Conservation (phyloP, 2,113 vertebrate species). For the Caranx melampygus region DNA sequence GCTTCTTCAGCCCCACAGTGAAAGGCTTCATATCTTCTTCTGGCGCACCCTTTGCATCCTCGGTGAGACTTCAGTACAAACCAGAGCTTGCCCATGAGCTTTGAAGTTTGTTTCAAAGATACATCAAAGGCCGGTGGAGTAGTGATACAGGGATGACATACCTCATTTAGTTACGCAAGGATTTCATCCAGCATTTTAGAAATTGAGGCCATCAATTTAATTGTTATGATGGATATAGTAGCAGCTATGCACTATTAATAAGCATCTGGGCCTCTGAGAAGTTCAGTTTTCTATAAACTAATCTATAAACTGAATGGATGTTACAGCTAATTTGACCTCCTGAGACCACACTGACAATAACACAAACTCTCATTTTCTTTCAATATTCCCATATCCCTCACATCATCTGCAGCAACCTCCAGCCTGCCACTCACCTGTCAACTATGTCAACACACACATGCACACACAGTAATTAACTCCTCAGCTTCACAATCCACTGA, state of each 20-base stretch:
- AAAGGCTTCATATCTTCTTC: constrained; percentile 53
- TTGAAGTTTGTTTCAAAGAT: constrained; percentile 79
- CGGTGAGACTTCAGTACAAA: constrained; percentile 64
- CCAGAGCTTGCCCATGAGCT: constrained; percentile 58
- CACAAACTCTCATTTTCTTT: constrained; percentile 22
- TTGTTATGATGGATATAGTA: background rate
- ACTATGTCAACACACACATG: constrained; percentile 14
- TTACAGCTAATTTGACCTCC: constrained; percentile 21
- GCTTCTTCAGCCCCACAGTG: constrained; percentile 45
- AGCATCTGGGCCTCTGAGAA: background rate
- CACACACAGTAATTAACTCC: constrained; percentile 58
- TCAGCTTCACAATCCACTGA: constrained; percentile 39
- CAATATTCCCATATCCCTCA: constrained; percentile 10
- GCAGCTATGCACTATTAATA: background rate
- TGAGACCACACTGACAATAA: background rate
- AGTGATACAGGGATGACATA: constrained; percentile 48
- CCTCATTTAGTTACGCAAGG: constrained; percentile 26
- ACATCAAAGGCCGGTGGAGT: constrained; percentile 68
- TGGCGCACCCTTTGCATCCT: constrained; percentile 24
- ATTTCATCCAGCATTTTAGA: constrained; percentile 9
- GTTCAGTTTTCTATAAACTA: background rate
- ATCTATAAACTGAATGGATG: background rate
- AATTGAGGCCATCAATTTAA: constrained; percentile 2
- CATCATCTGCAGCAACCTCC: constrained; percentile 18
- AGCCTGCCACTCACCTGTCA: constrained; percentile 58